A percentile compares a stretch with the other conserved stretches of the same genome.
These are phyloP conservation scores for Nebria ingens DNA, from an alignment of 1,140 invertebrate genomes.

Conservation along the genomic window DNA sequence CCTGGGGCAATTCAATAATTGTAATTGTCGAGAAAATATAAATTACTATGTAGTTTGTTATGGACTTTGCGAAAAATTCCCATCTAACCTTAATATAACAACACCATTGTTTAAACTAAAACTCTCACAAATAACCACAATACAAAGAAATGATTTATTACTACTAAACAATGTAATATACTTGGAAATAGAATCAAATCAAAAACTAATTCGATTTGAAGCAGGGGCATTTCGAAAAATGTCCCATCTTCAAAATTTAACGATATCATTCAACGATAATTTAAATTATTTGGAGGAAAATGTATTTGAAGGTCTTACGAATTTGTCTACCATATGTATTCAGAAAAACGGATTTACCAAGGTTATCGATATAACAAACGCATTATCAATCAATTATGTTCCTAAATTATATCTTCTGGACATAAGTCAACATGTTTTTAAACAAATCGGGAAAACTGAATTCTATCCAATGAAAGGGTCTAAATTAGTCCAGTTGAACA, in stretches of 20 bases:
- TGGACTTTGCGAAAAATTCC: not conserved
- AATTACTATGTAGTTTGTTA: not conserved
- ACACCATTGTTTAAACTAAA: not conserved
- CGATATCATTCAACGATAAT: conserved; percentile 24
- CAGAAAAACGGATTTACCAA: conserved; percentile 26
- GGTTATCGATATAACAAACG: conserved; percentile 19
- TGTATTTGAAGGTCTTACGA: conserved; percentile 24
- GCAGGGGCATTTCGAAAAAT: conserved; percentile 24
- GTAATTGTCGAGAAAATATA: not conserved
- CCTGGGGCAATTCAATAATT: not conserved
- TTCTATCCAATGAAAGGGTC: conserved; percentile 21
- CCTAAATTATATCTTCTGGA: conserved; percentile 20
- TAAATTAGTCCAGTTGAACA: conserved; percentile 30
- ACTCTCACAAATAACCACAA: not conserved
- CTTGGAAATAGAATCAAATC: not conserved
- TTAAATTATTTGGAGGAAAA: conserved; percentile 21
- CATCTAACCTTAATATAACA: not conserved
- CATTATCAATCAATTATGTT: conserved; percentile 16
- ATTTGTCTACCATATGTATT: conserved; percentile 21
- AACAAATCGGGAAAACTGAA: conserved; percentile 17
- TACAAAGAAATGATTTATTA: not conserved
- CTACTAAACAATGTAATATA: not conserved
- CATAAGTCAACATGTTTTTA: conserved; percentile 24
- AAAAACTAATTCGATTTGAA: conserved; percentile 12
- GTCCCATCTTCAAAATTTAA: conserved; percentile 23